phyloP scores from a whole-genome alignment of 2,797 vertebrate species.

The Gastrophryne carolinensis region DNA sequence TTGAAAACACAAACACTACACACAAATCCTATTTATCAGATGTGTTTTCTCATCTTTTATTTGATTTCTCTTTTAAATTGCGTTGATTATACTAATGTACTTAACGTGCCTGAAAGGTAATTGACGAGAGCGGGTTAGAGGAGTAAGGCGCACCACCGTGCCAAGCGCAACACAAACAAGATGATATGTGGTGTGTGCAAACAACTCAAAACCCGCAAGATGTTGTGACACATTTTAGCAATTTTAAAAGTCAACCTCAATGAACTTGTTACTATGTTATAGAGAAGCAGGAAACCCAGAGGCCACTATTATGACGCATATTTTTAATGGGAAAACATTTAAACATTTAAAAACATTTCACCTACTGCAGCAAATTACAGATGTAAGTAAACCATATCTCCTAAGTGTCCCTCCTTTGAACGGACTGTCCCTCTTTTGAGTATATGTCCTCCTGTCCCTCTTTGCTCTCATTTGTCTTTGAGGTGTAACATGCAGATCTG shows the following conservation, averaged over 20 bases:
- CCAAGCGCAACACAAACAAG: conserved; percentile 33
- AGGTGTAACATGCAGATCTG: too few relatives aligned
- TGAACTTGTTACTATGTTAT: background rate
- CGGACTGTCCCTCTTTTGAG: too few relatives aligned
- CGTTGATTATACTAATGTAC: conserved; percentile 40
- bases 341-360: too few relatives aligned
- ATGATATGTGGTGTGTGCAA: background rate
- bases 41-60: background rate
- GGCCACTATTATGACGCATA: background rate
- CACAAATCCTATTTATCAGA: background rate
- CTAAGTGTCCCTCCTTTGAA: too few relatives aligned
- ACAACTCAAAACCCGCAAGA: conserved; percentile 6
- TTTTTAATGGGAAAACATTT: too few relatives aligned
- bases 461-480: too few relatives aligned
- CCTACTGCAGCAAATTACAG: too few relatives aligned
- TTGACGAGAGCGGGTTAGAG: conserved; percentile 17
- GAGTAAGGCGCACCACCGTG: background rate
- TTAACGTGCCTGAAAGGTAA: conserved; percentile 37
- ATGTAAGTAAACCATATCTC: too few relatives aligned
- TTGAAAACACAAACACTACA: background rate
- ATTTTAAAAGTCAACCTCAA: background rate
- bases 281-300: background rate
- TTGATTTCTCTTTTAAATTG: conserved; percentile 3
- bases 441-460: too few relatives aligned
- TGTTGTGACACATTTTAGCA: conserved; percentile 12